Conservation (phyloP, 1,140 invertebrate genomes). For the Eriocheir sinensis region DNA sequence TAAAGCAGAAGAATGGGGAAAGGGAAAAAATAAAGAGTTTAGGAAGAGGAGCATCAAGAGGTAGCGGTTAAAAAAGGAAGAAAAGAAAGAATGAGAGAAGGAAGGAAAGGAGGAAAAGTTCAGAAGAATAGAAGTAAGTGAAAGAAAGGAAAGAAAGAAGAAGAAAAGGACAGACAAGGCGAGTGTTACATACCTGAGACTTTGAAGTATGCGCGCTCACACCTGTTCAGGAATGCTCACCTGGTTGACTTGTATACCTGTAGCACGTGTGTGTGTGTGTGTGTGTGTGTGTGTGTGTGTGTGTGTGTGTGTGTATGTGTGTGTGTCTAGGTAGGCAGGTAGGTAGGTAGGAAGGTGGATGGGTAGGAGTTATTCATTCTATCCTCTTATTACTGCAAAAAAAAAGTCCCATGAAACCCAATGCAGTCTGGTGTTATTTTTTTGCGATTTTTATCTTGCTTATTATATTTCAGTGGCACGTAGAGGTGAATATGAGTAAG, state of each 20-base stretch:
- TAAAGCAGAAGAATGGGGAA: not conserved
- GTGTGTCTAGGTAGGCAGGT: not conserved
- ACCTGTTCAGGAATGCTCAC: not conserved
- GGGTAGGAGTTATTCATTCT: no score
- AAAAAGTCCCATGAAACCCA: no score
- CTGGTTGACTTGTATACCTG: no score
- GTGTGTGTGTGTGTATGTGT: conserved; percentile 31
- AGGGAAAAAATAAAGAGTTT: not conserved
- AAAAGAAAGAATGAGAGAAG: not conserved
- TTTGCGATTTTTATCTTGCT: no score
- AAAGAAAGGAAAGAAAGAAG: not conserved
- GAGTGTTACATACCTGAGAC: not conserved
- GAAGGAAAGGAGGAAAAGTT: not conserved
- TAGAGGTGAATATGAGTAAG: no score
- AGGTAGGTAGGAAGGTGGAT: no score
- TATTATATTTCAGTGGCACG: no score
- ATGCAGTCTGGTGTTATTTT: no score
- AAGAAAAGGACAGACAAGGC: not conserved
- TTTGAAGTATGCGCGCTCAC: not conserved
- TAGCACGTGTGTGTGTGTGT: conserved; percentile 36
- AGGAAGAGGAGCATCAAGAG: conserved; percentile 2
- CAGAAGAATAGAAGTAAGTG: not conserved
- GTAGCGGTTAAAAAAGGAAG: not conserved
- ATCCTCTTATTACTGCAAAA: no score
- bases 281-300: conserved; percentile 58